Conservation (phyloP, 2,113 vertebrate genomes). For the Platysteira castanea region DNA sequence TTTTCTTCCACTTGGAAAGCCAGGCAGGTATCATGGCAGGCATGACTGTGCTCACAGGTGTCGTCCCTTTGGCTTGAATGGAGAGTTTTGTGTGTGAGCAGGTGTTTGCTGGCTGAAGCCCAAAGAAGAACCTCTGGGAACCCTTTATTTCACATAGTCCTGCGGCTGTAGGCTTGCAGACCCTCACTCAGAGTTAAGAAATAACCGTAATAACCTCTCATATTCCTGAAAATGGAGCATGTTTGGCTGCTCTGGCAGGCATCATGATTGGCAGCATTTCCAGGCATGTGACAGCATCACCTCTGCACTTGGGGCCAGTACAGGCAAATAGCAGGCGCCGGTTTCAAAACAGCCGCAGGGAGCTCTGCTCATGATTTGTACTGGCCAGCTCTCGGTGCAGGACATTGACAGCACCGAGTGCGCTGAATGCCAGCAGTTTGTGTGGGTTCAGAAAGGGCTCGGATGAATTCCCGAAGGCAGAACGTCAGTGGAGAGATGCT, state of each 20-base stretch:
- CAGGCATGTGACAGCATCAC: neutral
- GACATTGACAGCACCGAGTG: neutral
- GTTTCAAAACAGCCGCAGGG: neutral
- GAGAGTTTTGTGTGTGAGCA: neutral
- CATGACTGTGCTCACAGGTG: neutral
- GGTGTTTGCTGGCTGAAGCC: neutral
- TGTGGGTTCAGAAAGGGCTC: neutral
- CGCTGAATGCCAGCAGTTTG: neutral
- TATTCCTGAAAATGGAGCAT: neutral
- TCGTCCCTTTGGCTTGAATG: neutral
- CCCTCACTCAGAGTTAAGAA: neutral
- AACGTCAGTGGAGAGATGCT: neutral
- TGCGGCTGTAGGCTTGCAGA: neutral
- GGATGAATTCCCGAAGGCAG: neutral
- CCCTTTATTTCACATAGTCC: neutral
- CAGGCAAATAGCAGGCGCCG: neutral
- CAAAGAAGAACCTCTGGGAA: neutral
- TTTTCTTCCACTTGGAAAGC: neutral
- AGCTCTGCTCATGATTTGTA: neutral
- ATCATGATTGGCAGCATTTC: neutral
- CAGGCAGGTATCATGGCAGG: neutral
- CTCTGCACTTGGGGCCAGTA: neutral
- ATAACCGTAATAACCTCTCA: neutral
- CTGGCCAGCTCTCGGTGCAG: neutral
- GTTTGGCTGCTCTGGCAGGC: neutral